These are phyloP conservation scores for Hymenochirus boettgeri DNA, from an alignment of 2,113 vertebrate genomes.

Conservation along the genomic window DNA sequence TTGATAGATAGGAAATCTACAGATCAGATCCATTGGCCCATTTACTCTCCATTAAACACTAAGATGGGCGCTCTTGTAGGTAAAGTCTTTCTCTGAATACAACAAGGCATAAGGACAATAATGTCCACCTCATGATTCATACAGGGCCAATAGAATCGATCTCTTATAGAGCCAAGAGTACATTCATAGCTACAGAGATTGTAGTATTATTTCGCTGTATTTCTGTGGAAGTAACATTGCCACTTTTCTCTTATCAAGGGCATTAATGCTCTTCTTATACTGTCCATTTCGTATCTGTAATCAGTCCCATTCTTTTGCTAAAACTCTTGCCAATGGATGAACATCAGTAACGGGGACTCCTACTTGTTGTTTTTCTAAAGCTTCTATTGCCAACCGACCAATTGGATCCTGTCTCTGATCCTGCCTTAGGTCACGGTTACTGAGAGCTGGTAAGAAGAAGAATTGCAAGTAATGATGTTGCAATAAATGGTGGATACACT, in stretches of 20 bases:
- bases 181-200: background rate
- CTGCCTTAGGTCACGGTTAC: background rate
- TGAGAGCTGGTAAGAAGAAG: too few species aligned
- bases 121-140: background rate
- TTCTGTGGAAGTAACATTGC: background rate
- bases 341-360: background rate
- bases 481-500: too few species aligned
- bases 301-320: background rate
- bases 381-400: background rate
- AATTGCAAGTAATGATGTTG: too few species aligned
- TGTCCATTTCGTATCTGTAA: background rate
- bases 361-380: background rate
- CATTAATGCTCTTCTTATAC: background rate
- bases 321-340: background rate
- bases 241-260: background rate
- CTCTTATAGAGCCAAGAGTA: background rate
- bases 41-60: too few species aligned
- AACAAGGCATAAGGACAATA: background rate
- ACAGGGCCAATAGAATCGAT: background rate
- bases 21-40: too few species aligned
- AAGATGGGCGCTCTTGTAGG: too few species aligned
- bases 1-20: too few species aligned
- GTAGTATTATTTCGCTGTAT: background rate
- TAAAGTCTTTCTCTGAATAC: background rate
- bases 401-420: background rate